Evolutionary conservation across 2,113 vertebrate genomes (phyloP).

Genomic region (Hemiprocne comata): DNA sequence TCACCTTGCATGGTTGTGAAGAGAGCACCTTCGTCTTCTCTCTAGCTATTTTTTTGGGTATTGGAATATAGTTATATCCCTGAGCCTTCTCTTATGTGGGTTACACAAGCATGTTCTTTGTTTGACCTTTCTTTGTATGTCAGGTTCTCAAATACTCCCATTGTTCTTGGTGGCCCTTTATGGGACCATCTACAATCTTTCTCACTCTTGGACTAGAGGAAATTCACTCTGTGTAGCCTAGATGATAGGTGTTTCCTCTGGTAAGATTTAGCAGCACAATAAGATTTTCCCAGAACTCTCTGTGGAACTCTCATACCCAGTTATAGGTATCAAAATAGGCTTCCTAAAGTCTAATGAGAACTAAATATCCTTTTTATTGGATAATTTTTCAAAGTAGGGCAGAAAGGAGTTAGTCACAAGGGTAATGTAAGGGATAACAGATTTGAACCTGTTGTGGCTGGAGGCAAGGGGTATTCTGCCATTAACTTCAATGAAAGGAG

Average conservation of each 20-base stretch:
- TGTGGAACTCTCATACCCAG: not conserved
- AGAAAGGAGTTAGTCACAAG: not conserved
- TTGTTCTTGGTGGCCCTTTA: not conserved
- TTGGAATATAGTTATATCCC: not conserved
- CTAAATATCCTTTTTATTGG: not conserved
- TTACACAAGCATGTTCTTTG: not conserved
- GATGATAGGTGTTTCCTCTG: not conserved
- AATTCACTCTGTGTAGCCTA: not conserved
- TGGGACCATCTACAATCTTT: not conserved
- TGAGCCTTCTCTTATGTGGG: not conserved
- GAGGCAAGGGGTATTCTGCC: not conserved
- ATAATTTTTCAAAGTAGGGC: not conserved
- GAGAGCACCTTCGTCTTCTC: not conserved
- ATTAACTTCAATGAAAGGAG: not conserved
- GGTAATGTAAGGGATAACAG: not conserved
- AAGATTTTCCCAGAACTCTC: not conserved
- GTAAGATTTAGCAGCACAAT: not conserved
- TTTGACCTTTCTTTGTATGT: not conserved
- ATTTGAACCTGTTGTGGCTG: not conserved
- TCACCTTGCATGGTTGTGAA: not conserved
- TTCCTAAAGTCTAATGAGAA: not conserved
- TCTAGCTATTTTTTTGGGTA: not conserved
- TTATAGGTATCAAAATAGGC: not conserved
- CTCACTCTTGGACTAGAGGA: not conserved
- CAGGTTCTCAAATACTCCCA: not conserved